Evolutionary conservation across 1,140 invertebrate genomes (phyloP).

Genomic region (Zeugodacus cucurbitae): DNA sequence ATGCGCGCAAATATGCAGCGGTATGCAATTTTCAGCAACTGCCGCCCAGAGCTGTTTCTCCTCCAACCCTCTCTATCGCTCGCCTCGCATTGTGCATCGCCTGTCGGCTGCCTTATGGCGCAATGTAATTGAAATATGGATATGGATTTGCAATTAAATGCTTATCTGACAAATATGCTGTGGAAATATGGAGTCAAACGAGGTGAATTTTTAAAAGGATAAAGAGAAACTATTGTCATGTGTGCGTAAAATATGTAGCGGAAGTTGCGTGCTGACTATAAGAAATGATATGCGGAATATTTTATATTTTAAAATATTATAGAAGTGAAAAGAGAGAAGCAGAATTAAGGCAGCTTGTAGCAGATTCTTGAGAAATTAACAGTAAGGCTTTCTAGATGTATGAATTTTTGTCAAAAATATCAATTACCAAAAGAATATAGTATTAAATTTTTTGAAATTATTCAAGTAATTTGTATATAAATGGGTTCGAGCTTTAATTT

Average conservation of each 20-base stretch:
- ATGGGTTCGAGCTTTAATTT: too few relatives aligned
- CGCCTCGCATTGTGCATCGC: not conserved
- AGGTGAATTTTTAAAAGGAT: not conserved
- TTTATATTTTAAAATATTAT: too few relatives aligned
- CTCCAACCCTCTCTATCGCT: not conserved
- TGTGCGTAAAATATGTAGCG: not conserved
- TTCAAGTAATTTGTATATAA: too few relatives aligned
- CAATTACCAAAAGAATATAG: too few relatives aligned
- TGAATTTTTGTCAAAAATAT: too few relatives aligned
- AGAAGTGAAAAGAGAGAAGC: too few relatives aligned
- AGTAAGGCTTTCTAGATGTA: too few relatives aligned
- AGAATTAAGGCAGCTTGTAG: too few relatives aligned
- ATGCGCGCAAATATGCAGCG: slow-evolving; percentile 7
- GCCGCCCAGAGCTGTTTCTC: not conserved
- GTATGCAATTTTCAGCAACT: slow-evolving; percentile 17
- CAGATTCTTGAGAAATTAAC: too few relatives aligned
- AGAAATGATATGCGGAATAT: not conserved
- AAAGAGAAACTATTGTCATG: not conserved
- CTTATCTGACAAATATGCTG: slow-evolving; percentile 31
- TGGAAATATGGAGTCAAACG: not conserved
- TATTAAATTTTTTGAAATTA: too few relatives aligned
- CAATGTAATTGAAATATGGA: slow-evolving; percentile 27
- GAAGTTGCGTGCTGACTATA: not conserved
- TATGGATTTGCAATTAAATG: slow-evolving; percentile 31
- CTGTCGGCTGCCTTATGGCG: not conserved